Evolutionary conservation across 1,140 invertebrate genomes (phyloP), one percentile per base, ranked within the genome.

Genomic region (Hypsibius dujardini): DNA sequence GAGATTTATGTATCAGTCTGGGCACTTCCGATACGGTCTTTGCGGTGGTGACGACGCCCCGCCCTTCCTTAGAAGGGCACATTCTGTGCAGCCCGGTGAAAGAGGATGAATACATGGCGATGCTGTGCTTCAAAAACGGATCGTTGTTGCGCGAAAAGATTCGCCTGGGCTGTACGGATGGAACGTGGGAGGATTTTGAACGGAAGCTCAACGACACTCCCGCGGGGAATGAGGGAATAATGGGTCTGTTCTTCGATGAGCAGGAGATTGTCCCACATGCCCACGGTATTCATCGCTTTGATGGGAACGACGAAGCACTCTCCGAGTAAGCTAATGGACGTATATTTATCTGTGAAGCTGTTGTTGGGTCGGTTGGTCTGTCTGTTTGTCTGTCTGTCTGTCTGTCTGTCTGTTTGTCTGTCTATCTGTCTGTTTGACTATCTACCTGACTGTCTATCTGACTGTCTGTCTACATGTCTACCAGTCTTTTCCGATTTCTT

Each of bases 81-180:
- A 82, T 95, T 47, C 83, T 95, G 1, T 87, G 87, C 73, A 94
- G 92, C 79, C 92, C 93, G 1, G 81, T 93, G 0, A 83, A 87
- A 71, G 78, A 81, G 2, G 76, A 86, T 2, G 83, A 85, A 28
- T 96, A 87, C 77, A 93, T 95, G 89, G 90, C 86, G 0, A 79
- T 97, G 12, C 80, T 95, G n/a, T 92, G 90, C 81, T 96, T 94
- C 76, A 91, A 92, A 78, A 96, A 96, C 82, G 93, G 92, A 1
- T 95, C 92, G 0, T 76, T 94, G 15, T 91, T 90, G 0, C 82
- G 94, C 47, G 90, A 95, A 80, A 83, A 85, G 76, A 86, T 95
- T 47, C 81, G 89, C 70, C 84, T 92, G 76, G 80, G 83, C 45
- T 85, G 85, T 72, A 87, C 87, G 1, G 86, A 87, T 59, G 84